phyloP scores from a whole-genome alignment of 2,113 vertebrate species.

The Nematolebias whitei region DNA sequence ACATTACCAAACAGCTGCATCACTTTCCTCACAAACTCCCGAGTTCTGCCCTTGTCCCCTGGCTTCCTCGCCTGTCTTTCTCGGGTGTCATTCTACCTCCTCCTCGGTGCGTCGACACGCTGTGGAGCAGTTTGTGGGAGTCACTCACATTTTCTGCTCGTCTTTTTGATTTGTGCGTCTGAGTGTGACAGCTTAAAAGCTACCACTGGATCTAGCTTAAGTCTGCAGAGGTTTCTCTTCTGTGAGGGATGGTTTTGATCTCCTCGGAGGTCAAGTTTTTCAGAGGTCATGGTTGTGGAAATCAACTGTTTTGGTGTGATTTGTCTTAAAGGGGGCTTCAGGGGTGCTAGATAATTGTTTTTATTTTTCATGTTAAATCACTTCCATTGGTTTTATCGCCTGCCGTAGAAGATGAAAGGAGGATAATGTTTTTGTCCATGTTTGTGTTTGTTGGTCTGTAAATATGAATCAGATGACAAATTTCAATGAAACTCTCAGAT shows the following conservation, averaged over 20 bases:
- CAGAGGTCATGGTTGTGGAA: not conserved
- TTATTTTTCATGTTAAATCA: not conserved
- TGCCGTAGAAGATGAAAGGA: too few species aligned
- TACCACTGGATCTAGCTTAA: slow-evolving; percentile 9
- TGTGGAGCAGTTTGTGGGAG: not conserved
- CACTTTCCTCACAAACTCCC: slow-evolving; percentile 30
- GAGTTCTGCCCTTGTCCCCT: slow-evolving; percentile 33
- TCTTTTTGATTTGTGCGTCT: slow-evolving; percentile 36
- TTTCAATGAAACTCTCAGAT: too few species aligned
- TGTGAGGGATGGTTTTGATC: not conserved
- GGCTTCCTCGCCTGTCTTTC: not conserved
- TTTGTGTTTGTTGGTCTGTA: too few species aligned
- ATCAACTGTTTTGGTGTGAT: not conserved
- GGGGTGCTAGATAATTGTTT: too few species aligned
- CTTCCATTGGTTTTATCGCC: too few species aligned
- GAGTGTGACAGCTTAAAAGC: not conserved
- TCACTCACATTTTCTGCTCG: slow-evolving; percentile 20
- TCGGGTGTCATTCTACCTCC: not conserved
- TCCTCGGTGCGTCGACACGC: not conserved
- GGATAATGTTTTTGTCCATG: too few species aligned
- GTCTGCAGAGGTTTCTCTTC: not conserved
- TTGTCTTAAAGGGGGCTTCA: not conserved
- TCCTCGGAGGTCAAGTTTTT: not conserved
- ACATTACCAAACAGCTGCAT: slow-evolving; percentile 51
- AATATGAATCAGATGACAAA: too few species aligned